A percentile compares a stretch with the other conserved stretches of the same genome.
Evolutionary conservation across 2,888 invertebrate genomes (phyloP).

Genomic region (Plutella xylostella): DNA sequence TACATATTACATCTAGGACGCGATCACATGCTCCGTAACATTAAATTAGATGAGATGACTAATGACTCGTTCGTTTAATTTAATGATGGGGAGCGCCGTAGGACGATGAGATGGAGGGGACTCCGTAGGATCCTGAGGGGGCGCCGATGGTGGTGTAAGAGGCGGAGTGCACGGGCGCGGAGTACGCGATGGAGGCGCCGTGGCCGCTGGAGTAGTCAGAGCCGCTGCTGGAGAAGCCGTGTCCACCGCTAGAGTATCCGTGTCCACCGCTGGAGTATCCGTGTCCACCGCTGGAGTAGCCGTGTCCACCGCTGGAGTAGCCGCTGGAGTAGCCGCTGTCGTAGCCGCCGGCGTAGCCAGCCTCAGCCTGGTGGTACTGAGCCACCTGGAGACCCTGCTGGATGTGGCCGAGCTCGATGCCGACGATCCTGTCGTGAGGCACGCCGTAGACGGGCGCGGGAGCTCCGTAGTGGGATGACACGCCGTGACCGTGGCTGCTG

Average conservation of each 20-base stretch:
- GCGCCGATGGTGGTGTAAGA: constrained; percentile 50
- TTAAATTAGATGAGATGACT: constrained; percentile 55
- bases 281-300: constrained; percentile 25
- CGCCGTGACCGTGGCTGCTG: constrained; percentile 57
- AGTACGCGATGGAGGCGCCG: constrained; percentile 22
- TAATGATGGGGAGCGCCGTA: constrained; percentile 60
- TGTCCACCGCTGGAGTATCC: constrained; percentile 29
- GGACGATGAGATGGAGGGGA: constrained; percentile 51
- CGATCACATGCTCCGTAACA: constrained; percentile 61
- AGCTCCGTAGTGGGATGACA: constrained; percentile 77
- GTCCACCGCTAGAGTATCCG: constrained; percentile 29
- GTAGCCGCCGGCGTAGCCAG: constrained; percentile 51
- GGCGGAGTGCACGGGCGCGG: constrained; percentile 25
- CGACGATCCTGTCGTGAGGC: constrained; percentile 77
- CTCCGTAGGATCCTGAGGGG: constrained; percentile 60
- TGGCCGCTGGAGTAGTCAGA: constrained; percentile 17
- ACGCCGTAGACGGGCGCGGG: constrained; percentile 79
- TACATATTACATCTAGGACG: constrained; percentile 59
- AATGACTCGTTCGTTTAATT: constrained; percentile 29
- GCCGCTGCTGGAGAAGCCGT: constrained; percentile 28
- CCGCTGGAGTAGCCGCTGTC: constrained; percentile 40
- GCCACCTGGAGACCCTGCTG: constrained; percentile 90
- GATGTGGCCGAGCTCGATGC: constrained; percentile 86
- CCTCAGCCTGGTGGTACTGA: constrained; percentile 81
- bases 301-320: constrained; percentile 20